Conservation (phyloP, 2,888 invertebrate genomes). For the Tenthredo livida region DNA sequence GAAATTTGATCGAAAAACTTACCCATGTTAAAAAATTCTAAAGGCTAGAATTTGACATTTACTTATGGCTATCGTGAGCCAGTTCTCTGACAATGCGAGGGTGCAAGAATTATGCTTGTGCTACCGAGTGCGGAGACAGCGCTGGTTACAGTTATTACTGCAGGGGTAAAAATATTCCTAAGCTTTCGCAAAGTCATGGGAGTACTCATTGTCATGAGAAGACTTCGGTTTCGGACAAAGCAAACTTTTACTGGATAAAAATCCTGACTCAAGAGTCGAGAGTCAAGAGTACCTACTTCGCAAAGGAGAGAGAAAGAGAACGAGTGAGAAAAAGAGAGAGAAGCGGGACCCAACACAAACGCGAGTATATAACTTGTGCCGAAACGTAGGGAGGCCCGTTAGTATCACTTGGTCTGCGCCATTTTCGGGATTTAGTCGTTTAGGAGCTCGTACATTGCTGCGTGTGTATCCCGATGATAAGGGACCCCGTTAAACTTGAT, state of each 20-base stretch:
- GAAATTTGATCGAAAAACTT: neutral
- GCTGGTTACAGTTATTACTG: neutral
- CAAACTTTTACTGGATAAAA: conserved; percentile 21
- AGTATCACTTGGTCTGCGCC: conserved; percentile 37
- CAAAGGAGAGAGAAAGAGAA: neutral
- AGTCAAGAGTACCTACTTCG: neutral
- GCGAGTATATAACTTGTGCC: neutral
- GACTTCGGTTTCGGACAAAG: conserved; percentile 14
- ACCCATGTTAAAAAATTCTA: neutral
- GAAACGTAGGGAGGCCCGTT: conserved; percentile 29
- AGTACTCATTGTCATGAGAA: conserved; percentile 14
- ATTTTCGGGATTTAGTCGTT: conserved; percentile 51
- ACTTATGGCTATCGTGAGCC: neutral
- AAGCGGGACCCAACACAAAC: neutral
- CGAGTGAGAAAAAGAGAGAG: neutral
- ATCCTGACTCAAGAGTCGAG: neutral
- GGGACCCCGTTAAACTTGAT: conserved; percentile 47
- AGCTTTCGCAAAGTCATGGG: neutral
- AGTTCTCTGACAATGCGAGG: neutral
- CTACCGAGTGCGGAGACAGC: neutral
- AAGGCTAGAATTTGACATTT: neutral
- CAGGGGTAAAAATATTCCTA: neutral
- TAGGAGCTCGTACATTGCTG: conserved; percentile 37
- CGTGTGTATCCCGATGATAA: conserved; percentile 52
- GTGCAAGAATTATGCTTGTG: neutral